Base-by-base conservation (phyloP, 1,140 invertebrate species). In the Limonius californicus region DNA sequence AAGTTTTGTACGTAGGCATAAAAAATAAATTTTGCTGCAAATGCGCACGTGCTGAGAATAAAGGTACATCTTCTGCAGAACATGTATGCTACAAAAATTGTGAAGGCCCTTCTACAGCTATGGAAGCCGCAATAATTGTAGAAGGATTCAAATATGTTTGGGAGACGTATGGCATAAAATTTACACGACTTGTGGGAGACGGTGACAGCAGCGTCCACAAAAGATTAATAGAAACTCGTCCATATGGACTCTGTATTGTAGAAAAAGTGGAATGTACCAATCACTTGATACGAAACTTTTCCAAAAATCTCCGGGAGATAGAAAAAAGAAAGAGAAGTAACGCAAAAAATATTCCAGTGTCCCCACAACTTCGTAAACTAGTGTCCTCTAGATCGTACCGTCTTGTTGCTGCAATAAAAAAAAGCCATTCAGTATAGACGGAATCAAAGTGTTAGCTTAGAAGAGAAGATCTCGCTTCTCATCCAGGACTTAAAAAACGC, bases 121-220 rank as follows among this genome's bases (percentile, higher is more conserved):
- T 61, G 50, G 53, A 61, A 45, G 35, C 35, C 14, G 59, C 55
- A 2, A 60, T 60, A 7, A 60, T 60, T 30, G 32, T 35, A 32
- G 59, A 53, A 54, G 55, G 61, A 16, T 58, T 63, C 14, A 39
- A 27, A 21, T 2, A n/a, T 8, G 19, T 71, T 55, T 50, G 75
- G 7, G n/a, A 64, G 18, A 62, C 63, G 18, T 64, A 77, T 68
- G 66, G 70, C 3, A 1, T 79, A 0, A 69, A 39, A 39, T 9
- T 70, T 6, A 64, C 39, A 6, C 50, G 32, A 23, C 39, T 78
- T 2, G 70, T 79, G 64, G 72, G 66, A 12, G 77, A 77, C 67
- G 77, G 75, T 9, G 77, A 79, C 61, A 70, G 70, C 9, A 74
- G 69, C 43, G 72, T 76, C 1, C 66, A 68, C 57, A 64, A 63